Evolutionary conservation across 2,888 invertebrate genomes (phyloP).

Genomic region (Coleophora flavipennella): DNA sequence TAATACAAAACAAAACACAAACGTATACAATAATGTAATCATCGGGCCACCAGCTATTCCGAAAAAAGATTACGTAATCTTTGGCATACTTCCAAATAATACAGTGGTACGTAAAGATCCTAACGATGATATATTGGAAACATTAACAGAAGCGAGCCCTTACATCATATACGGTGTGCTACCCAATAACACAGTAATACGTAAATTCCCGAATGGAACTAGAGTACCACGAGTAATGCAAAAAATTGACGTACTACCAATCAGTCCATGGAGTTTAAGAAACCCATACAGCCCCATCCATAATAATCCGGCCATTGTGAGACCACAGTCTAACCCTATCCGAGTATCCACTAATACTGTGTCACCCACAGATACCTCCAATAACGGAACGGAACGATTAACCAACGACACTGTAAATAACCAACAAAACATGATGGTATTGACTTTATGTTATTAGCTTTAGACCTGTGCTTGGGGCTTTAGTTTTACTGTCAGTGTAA

Average conservation of each 20-base stretch:
- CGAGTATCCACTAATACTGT: slow-evolving; percentile 79
- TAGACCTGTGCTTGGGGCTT: slow-evolving; percentile 59
- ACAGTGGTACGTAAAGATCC: slow-evolving; percentile 84
- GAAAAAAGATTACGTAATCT: slow-evolving; percentile 80
- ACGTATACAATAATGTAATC: slow-evolving; percentile 24
- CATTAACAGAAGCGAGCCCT: slow-evolving; percentile 78
- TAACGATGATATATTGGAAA: slow-evolving; percentile 76
- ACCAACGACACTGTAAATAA: slow-evolving; percentile 72
- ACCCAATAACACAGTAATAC: slow-evolving; percentile 84
- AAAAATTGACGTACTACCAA: slow-evolving; percentile 74
- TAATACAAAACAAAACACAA: slow-evolving; percentile 25
- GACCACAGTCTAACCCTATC: slow-evolving; percentile 71
- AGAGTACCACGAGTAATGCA: slow-evolving; percentile 78
- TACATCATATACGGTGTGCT: slow-evolving; percentile 83
- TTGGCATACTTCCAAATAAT: slow-evolving; percentile 84
- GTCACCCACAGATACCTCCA: slow-evolving; percentile 70
- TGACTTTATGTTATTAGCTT: slow-evolving; percentile 68
- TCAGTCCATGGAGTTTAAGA: slow-evolving; percentile 73
- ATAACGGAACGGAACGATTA: slow-evolving; percentile 71
- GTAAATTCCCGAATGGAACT: slow-evolving; percentile 86
- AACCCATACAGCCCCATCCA: slow-evolving; percentile 75
- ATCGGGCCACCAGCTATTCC: slow-evolving; percentile 48
- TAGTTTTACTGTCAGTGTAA: slow-evolving; percentile 29
- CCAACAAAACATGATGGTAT: slow-evolving; percentile 63
- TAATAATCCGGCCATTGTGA: slow-evolving; percentile 71